Conservation (phyloP, 2,888 invertebrate species). For the Tipula confusa region DNA sequence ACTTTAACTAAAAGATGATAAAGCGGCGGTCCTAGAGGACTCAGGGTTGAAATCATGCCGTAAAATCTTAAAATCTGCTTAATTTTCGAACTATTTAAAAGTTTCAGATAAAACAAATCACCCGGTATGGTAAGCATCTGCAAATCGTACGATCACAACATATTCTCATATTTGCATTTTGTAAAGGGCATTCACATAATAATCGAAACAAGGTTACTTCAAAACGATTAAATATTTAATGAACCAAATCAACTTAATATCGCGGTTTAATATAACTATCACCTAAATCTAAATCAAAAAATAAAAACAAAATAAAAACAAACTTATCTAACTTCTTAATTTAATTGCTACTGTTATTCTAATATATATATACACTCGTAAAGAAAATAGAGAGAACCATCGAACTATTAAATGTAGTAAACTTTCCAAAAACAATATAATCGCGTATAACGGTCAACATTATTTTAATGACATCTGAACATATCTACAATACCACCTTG, state of each 20-base stretch:
- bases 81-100: too few relatives aligned
- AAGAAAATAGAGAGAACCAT: not conserved
- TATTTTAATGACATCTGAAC: not conserved
- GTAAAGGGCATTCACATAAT: not conserved
- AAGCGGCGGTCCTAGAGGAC: too few relatives aligned
- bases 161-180: not conserved
- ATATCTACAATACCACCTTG: not conserved
- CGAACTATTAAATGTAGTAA: constrained; percentile 3
- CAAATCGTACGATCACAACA: not conserved
- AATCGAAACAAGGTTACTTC: not conserved
- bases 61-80: too few relatives aligned
- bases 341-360: constrained; percentile 6
- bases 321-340: not conserved
- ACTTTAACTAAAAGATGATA: too few relatives aligned
- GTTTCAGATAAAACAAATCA: too few relatives aligned
- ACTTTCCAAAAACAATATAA: not conserved
- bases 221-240: not conserved
- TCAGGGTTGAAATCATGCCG: too few relatives aligned
- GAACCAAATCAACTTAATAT: not conserved
- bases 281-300: not conserved
- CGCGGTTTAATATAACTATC: not conserved
- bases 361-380: too few relatives aligned
- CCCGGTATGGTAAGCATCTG: not conserved
- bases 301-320: too few relatives aligned
- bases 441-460: constrained; percentile 12